A percentile compares a stretch with the other conserved stretches of the same genome.
Conservation (phyloP, 2,888 invertebrate species). For the Ophioninae sp. region DNA sequence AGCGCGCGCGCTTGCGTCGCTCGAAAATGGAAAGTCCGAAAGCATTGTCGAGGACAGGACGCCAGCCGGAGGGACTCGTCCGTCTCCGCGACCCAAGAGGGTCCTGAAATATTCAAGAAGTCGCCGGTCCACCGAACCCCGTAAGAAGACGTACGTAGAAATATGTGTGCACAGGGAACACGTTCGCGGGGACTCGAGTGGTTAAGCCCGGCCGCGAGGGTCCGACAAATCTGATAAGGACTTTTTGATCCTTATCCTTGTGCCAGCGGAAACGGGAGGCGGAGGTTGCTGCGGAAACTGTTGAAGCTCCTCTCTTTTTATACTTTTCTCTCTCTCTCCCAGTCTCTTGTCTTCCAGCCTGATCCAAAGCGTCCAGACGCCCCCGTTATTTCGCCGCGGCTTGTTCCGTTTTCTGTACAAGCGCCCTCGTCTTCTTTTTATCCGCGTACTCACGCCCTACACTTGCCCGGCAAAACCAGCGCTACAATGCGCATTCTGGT, state of each 20-base stretch:
- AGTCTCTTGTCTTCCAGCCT: slow-evolving; percentile 11
- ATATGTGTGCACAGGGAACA: slow-evolving; percentile 14
- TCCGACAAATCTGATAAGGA: slow-evolving; percentile 80
- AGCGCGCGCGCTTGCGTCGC: background rate
- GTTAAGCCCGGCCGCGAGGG: slow-evolving; percentile 70
- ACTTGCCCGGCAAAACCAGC: slow-evolving; percentile 34
- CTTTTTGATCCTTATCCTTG: slow-evolving; percentile 76
- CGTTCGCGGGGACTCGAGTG: slow-evolving; percentile 45
- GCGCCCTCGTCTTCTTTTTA: slow-evolving; percentile 38
- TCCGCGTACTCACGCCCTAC: slow-evolving; percentile 6
- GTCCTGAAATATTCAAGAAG: slow-evolving; percentile 80
- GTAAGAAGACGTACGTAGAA: slow-evolving; percentile 31
- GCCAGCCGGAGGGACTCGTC: slow-evolving; percentile 64
- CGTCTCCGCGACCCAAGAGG: slow-evolving; percentile 71
- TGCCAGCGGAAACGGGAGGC: slow-evolving; percentile 48
- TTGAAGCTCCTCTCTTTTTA: slow-evolving; percentile 17
- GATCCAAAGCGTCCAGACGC: slow-evolving; percentile 58
- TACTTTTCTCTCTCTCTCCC: background rate
- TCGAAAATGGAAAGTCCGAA: slow-evolving; percentile 32
- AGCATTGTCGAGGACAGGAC: slow-evolving; percentile 56
- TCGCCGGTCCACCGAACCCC: slow-evolving; percentile 62
- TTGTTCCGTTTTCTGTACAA: slow-evolving; percentile 36
- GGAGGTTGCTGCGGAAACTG: slow-evolving; percentile 57
- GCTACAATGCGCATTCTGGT: slow-evolving; percentile 55
- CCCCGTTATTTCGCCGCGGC: slow-evolving; percentile 49